Conservation (phyloP, 1,140 invertebrate species). For the Calliopsis andreniformis region DNA sequence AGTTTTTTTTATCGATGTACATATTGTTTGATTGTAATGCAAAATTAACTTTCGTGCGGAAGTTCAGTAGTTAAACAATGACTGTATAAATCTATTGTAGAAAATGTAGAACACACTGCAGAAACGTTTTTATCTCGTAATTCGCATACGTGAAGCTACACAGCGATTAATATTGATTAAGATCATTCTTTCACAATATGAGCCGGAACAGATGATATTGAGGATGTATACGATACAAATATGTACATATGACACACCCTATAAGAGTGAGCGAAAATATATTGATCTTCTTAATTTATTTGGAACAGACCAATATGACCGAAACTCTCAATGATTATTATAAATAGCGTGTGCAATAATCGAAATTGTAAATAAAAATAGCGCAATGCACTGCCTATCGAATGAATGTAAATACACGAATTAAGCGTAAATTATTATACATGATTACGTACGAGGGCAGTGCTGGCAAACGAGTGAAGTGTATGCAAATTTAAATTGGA, state of each 20-base stretch:
- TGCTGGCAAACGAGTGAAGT: not conserved
- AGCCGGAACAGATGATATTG: not conserved
- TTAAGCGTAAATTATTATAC: not conserved
- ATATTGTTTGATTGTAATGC: constrained; percentile 19
- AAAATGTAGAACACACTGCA: not conserved
- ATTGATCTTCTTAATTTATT: constrained; percentile 18
- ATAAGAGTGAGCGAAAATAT: not conserved
- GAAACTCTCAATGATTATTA: constrained; percentile 1
- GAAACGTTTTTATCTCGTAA: constrained; percentile 15
- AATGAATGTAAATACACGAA: constrained; percentile 33
- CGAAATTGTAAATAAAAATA: constrained; percentile 28
- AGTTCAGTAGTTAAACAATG: not conserved
- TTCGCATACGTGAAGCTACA: constrained; percentile 2
- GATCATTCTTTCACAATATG: not conserved
- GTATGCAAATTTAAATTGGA: not conserved
- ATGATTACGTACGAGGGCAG: not conserved
- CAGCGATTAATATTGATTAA: not conserved
- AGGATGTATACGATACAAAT: constrained; percentile 5
- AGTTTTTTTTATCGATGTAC: constrained; percentile 29
- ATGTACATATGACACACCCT: not conserved
- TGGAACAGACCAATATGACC: not conserved
- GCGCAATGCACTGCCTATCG: constrained; percentile 8
- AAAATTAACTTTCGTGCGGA: not conserved
- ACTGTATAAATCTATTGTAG: constrained; percentile 17
- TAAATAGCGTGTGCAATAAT: constrained; percentile 11